Evolutionary conservation across 1,140 invertebrate species (phyloP), one percentile per base, ranked within the genome.

Genomic region (Paracyclopina nana): DNA sequence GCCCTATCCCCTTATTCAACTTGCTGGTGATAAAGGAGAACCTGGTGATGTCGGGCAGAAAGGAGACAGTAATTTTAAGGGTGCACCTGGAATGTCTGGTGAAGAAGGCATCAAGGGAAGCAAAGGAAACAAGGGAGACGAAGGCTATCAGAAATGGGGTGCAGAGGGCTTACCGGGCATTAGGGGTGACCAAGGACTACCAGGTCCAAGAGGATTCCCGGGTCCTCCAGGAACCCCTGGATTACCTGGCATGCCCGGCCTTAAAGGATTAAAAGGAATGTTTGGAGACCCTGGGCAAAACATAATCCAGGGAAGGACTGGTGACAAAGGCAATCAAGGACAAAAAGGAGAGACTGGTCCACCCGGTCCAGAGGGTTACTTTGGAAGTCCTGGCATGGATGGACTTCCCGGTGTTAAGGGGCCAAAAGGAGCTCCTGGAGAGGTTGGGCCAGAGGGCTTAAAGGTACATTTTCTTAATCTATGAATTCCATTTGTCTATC

Each of bases 151-250:
- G n/a, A n/a, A n/a, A n/a, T n/a, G n/a, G n/a, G n/a, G n/a, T n/a
- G n/a, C n/a, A n/a, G n/a, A 14, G 25, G 46, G 46, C 4, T 18
- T 5, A 29, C 12, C 12, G 6, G 46, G 46, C 6, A 49, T 49
- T 43, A 24, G 25, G 6, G 51, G 51, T 5, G 26, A 49, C n/a
- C 34, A 38, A 38, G 34, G 34, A 4, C 20, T 38, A 38, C n/a
- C 20, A 14, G 82, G 82, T 38, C 70, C 76, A 1, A 66, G 80
- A 58, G 84, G 82, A 40, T 63, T 78, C 25, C 73, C 79, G 28
- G 83, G 83, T 30, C 70, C 70, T 1, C 70, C 80, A 57, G 82
- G 83, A 49, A 76, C 81, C 1, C 84, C 82, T 60, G 82, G 82
- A 54, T 53, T 54, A 27, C 31, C 34, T 16, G n/a, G n/a, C 14